Evolutionary conservation across 2,888 invertebrate genomes (phyloP).

Genomic region (Lysandra bellargus): DNA sequence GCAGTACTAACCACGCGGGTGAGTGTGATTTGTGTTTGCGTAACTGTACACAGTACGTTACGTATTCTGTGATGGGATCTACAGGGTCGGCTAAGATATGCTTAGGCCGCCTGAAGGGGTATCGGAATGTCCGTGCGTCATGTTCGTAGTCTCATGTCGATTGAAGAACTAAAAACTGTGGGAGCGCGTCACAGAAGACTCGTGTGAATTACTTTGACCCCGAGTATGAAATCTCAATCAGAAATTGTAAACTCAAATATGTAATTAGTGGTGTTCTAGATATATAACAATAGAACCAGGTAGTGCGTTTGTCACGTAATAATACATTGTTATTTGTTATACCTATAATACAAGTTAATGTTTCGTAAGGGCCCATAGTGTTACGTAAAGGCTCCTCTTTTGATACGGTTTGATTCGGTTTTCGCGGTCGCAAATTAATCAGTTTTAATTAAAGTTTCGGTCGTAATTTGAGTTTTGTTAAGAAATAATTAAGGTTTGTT

Average conservation of each 20-base stretch:
- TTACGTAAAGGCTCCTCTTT: not conserved
- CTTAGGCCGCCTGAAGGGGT: too few species aligned
- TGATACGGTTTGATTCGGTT: not conserved
- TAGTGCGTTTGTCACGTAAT: constrained; percentile 35
- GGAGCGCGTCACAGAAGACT: constrained; percentile 2
- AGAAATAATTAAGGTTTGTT: not conserved
- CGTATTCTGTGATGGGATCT: too few species aligned
- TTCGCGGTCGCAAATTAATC: not conserved
- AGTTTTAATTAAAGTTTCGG: not conserved
- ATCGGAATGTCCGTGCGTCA: too few species aligned
- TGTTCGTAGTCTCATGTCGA: constrained; percentile 11
- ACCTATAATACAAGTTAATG: constrained; percentile 10
- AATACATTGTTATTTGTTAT: constrained; percentile 17
- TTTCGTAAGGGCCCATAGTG: constrained; percentile 10
- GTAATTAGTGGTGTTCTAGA: constrained; percentile 52
- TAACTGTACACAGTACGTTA: too few species aligned
- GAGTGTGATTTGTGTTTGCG: too few species aligned
- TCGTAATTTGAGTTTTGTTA: not conserved
- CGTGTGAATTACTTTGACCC: constrained; percentile 26
- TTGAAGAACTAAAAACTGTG: constrained; percentile 21
- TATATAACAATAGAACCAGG: constrained; percentile 54
- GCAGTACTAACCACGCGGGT: too few species aligned
- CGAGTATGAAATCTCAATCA: constrained; percentile 26
- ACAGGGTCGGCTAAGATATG: too few species aligned
- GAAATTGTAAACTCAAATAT: constrained; percentile 35